Percentiles rank a stretch among this genome's conserved stretches.
These are phyloP conservation scores for Sarcophaga bullata DNA, from an alignment of 1,140 invertebrate species.

Conservation along the genomic window DNA sequence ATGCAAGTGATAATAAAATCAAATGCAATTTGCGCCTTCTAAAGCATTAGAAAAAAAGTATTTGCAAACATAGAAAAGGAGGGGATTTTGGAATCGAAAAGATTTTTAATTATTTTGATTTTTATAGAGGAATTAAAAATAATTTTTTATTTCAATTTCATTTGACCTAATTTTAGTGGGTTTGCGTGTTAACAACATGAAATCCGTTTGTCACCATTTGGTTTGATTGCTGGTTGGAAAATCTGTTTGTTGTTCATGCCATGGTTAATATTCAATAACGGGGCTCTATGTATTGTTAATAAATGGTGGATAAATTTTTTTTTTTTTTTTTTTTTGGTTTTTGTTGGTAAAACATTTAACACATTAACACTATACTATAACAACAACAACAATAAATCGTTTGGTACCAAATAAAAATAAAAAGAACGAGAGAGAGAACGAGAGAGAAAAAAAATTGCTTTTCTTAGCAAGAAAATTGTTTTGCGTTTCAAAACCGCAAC, in stretches of 20 bases:
- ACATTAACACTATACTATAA: no score
- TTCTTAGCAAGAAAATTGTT: neutral
- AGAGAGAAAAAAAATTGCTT: neutral
- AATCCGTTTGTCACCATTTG: constrained; percentile 26
- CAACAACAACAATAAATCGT: no score
- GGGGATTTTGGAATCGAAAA: neutral
- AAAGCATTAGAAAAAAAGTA: neutral
- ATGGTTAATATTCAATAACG: neutral
- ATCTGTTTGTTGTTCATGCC: constrained; percentile 2
- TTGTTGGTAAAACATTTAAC: neutral
- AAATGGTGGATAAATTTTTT: neutral
- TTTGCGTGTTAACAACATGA: constrained; percentile 35
- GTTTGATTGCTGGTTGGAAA: constrained; percentile 24
- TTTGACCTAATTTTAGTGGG: neutral
- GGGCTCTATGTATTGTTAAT: no score
- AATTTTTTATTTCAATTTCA: neutral
- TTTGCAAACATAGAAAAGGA: neutral
- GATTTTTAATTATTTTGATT: neutral
- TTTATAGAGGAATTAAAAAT: neutral
- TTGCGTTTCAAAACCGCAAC: neutral
- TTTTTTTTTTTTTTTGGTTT: neutral
- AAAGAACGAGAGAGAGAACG: neutral
- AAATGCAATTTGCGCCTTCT: neutral
- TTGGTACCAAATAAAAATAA: no score
- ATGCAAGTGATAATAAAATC: neutral